Conservation (phyloP, 2,888 invertebrate species). For the Alloplasta piceator region DNA sequence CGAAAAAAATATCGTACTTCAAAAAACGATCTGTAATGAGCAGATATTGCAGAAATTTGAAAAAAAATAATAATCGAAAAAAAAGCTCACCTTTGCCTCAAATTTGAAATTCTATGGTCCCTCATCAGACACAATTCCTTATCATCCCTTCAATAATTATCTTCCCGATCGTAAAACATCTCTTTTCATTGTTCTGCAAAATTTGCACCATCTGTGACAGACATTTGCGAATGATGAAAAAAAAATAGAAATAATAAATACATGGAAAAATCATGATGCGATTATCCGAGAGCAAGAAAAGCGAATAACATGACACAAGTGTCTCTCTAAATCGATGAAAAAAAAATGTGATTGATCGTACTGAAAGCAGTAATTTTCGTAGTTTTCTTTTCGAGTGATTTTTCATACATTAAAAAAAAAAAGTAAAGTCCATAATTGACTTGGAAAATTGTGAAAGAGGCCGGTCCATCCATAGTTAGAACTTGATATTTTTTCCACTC, state of each 20-base stretch:
- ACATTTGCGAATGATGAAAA: slow-evolving; percentile 29
- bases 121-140: slow-evolving; percentile 21
- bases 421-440: slow-evolving; percentile 15
- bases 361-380: slow-evolving; percentile 25
- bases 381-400: slow-evolving; percentile 36
- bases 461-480: slow-evolving; percentile 29
- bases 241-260: slow-evolving; percentile 18
- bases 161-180: slow-evolving; percentile 17
- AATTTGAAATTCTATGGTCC: too few relatives aligned
- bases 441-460: slow-evolving; percentile 29
- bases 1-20: not conserved
- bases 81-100: not conserved
- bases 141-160: slow-evolving; percentile 9
- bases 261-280: slow-evolving; percentile 6
- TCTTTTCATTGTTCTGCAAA: not conserved
- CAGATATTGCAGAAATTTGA: not conserved
- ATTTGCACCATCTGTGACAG: slow-evolving; percentile 18
- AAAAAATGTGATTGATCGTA: not conserved
- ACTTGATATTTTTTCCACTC: slow-evolving; percentile 28
- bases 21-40: not conserved
- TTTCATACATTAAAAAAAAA: not conserved
- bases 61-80: slow-evolving; percentile 8
- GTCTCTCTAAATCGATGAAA: slow-evolving; percentile 42
- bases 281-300: slow-evolving; percentile 23
- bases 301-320: slow-evolving; percentile 57